Base-by-base conservation (phyloP, 1,140 invertebrate species). In the Tyrophagus putrescentiae region DNA sequence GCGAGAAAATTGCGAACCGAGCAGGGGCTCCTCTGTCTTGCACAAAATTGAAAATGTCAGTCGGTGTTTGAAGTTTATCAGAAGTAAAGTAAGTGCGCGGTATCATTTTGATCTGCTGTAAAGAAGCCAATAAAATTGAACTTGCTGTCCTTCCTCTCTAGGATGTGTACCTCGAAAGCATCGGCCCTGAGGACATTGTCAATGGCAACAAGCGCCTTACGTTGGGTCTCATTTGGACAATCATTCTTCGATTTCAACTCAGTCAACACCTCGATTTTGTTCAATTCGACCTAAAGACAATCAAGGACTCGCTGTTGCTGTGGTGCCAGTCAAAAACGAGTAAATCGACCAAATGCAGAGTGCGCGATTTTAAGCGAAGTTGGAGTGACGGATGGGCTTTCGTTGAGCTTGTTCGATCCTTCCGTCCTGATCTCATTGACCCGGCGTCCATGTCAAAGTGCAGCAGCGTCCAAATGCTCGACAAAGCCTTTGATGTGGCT, bases 1-100 rank as follows among this genome's bases (percentile, higher is more conserved):
- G 93, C 11, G 94, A 98, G 75, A 89, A 93, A 70, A 77, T 98
- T 64, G 92, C 88, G 85, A 93, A 67, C 92, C 94, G 60, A 98
- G 98, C 77, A 87, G 84, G 71, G 94, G 94, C 21, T 81, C 84
- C 62, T 93, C 98, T 85, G 77, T 94, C 67, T 93, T 98, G 27
- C 95, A 99, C 75, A 97, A 97, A 79, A 90, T 98, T 41, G 95
- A 98, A 76, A 99, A 99, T 76, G 88, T 98, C 65, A 98, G 98
- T 76, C 95, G 93, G 75, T 92, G 88, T 69, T 77, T 99, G 65
- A 88, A 89, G 64, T 98, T 98, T 76, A 78, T 98, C 48, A 90
- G 95, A 71, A 95, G 91, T 48, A 94, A 96, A 84, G 92, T 93
- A 45, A 33, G 28, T 56, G 25, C 6, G n/a, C 59, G n/a, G n/a